Evolutionary conservation across 2,113 vertebrate species (phyloP).

Genomic region (Lonchura striata): DNA sequence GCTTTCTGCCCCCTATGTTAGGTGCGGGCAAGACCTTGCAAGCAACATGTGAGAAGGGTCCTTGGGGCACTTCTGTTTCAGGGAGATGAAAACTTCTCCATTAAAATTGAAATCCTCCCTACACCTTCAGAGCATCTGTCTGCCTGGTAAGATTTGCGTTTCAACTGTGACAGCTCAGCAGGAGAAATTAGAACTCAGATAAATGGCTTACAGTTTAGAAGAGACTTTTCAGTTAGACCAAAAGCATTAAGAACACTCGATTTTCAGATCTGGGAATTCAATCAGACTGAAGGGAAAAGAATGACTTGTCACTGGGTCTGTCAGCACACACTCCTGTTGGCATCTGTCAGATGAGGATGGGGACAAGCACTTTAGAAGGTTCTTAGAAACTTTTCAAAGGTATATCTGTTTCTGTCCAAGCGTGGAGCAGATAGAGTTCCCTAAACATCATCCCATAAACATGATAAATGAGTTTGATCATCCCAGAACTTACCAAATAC

Average conservation of each 20-base stretch:
- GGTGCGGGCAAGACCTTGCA: not conserved
- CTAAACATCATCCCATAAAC: not conserved
- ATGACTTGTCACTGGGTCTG: conserved; percentile 48
- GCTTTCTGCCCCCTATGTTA: not conserved
- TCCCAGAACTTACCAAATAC: not conserved
- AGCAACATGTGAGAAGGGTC: not conserved
- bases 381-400: not conserved
- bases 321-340: not conserved
- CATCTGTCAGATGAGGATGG: conserved; percentile 27
- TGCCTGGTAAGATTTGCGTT: conserved; percentile 41
- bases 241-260: conserved; percentile 50
- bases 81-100: conserved; percentile 9
- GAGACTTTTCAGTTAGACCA: conserved; percentile 58
- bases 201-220: conserved; percentile 54
- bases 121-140: conserved; percentile 41
- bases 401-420: not conserved
- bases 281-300: conserved; percentile 48
- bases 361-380: not conserved
- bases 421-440: not conserved
- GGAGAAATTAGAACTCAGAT: conserved; percentile 41
- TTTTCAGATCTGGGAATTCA: conserved; percentile 60
- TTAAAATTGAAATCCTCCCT: conserved; percentile 1
- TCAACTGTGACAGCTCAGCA: conserved; percentile 46
- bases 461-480: not conserved
- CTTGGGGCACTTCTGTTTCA: not conserved